phyloP scores from a whole-genome alignment of 1,140 invertebrate species.

The Macrobrachium rosenbergii region DNA sequence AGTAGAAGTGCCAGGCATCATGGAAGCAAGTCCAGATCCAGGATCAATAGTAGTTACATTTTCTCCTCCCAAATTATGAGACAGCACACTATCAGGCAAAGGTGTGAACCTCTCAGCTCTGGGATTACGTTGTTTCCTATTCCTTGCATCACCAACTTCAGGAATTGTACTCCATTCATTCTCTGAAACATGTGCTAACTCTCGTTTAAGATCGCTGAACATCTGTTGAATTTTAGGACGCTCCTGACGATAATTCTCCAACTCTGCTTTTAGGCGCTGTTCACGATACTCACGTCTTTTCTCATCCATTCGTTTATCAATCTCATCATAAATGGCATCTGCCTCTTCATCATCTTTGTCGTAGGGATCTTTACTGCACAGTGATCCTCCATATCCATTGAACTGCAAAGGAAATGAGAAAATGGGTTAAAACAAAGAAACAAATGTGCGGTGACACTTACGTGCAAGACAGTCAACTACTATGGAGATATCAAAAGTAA shows the following conservation, averaged over 20 bases:
- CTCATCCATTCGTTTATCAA: slow-evolving; percentile 99
- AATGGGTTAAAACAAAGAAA: neutral
- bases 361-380: slow-evolving; percentile 99
- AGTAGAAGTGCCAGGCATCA: slow-evolving; percentile 81
- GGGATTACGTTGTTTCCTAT: slow-evolving; percentile 95
- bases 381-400: slow-evolving; percentile 97
- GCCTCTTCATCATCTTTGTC: slow-evolving; percentile 99
- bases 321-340: slow-evolving; percentile 98
- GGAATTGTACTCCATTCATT: slow-evolving; percentile 98
- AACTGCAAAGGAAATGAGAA: slow-evolving; percentile 75
- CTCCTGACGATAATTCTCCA: slow-evolving; percentile 98
- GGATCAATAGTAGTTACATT: slow-evolving; percentile 86
- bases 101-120: slow-evolving; percentile 97
- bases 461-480: too few relatives aligned
- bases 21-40: slow-evolving; percentile 82
- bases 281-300: slow-evolving; percentile 96
- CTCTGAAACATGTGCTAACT: slow-evolving; percentile 86
- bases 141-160: slow-evolving; percentile 99
- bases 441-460: too few relatives aligned
- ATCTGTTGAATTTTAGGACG: slow-evolving; percentile 99
- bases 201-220: slow-evolving; percentile 97
- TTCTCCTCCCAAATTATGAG: slow-evolving; percentile 89
- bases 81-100: slow-evolving; percentile 95
- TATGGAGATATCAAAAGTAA: too few relatives aligned
- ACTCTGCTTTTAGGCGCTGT: slow-evolving; percentile 79